Percentiles rank a stretch among this genome's conserved stretches.
phyloP scores from a whole-genome alignment of 1,140 invertebrate species.

The Drosophila leontia region DNA sequence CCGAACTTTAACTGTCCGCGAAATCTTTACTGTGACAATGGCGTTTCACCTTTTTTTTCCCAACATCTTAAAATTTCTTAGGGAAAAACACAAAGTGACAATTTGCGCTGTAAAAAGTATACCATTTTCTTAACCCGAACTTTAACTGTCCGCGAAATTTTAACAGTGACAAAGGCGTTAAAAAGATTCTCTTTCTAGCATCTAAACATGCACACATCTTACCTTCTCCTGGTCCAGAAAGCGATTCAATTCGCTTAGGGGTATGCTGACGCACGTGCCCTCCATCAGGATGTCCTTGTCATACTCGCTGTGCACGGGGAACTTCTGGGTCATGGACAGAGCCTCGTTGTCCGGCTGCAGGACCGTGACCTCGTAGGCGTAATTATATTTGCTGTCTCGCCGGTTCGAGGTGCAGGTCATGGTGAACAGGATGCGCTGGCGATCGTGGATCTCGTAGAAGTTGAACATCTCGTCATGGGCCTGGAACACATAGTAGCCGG shows the following conservation, averaged over 20 bases:
- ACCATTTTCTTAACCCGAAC: not conserved
- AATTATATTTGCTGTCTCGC: conserved; percentile 76
- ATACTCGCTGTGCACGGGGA: conserved; percentile 82
- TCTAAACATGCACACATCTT: not conserved
- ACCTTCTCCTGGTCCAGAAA: conserved; percentile 80
- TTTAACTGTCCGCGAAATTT: not conserved
- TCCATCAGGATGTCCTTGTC: conserved; percentile 77
- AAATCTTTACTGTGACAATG: not conserved
- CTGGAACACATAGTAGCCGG: conserved; percentile 82
- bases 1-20: not conserved
- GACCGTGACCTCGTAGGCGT: conserved; percentile 79
- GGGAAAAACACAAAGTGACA: not conserved
- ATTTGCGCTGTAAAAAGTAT: not conserved
- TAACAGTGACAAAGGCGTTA: not conserved
- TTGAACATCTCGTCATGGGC: conserved; percentile 81
- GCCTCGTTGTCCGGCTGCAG: conserved; percentile 74
- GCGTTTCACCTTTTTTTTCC: not conserved
- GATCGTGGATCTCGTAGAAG: conserved; percentile 81
- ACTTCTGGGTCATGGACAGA: conserved; percentile 76
- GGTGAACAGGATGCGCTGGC: conserved; percentile 74
- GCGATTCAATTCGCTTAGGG: conserved; percentile 60
- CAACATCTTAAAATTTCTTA: no score
- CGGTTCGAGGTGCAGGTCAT: conserved; percentile 82
- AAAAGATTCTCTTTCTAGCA: no score
- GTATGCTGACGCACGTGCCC: conserved; percentile 77